A percentile compares a stretch with the other conserved stretches of the same genome.
phyloP scores from a whole-genome alignment of 2,888 invertebrate genomes.

The Glyphotaelius pellucidus region DNA sequence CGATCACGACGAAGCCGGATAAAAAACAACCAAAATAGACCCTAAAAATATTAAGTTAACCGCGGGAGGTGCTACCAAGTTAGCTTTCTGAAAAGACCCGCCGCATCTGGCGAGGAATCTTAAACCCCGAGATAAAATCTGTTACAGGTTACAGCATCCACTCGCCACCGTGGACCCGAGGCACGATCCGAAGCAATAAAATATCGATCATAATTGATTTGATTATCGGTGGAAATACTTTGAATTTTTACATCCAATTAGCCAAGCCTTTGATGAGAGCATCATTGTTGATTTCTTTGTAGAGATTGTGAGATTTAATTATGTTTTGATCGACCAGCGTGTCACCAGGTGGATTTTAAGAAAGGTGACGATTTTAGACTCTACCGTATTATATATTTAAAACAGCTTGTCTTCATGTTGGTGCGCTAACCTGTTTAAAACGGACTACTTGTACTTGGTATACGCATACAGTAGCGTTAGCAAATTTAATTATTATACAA shows the following conservation, averaged over 20 bases:
- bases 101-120: conserved; percentile 28
- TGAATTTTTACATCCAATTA: conserved; percentile 13
- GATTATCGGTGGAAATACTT: conserved; percentile 4
- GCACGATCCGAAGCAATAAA: conserved; percentile 31
- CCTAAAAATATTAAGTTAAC: conserved; percentile 17
- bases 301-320: neutral
- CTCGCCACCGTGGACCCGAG: neutral
- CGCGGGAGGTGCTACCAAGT: conserved; percentile 48
- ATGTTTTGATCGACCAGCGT: neutral
- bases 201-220: conserved; percentile 42
- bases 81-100: neutral
- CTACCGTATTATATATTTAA: neutral
- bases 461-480: neutral
- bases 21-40: conserved; percentile 11
- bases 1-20: neutral
- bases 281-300: neutral
- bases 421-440: conserved; percentile 2
- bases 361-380: neutral
- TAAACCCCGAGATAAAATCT: conserved; percentile 37
- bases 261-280: neutral
- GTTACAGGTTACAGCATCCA: neutral
- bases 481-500: neutral
- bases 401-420: neutral
- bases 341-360: neutral
- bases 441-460: neutral